Percentiles rank a stretch among this genome's conserved stretches.
Evolutionary conservation across 1,140 invertebrate species (phyloP).

Genomic region (Ridgeia piscesae): DNA sequence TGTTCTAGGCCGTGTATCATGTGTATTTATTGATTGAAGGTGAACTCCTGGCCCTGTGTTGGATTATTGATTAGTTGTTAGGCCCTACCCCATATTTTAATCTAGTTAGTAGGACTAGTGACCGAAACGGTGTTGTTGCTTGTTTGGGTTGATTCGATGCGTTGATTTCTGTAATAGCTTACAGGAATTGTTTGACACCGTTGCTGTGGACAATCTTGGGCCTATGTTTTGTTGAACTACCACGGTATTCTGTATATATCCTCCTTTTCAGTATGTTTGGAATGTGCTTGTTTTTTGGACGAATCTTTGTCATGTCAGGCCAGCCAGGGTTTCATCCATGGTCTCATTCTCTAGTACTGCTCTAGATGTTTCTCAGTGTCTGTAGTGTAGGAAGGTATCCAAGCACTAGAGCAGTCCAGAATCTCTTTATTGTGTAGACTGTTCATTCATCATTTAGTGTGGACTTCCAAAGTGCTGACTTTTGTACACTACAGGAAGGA

Average conservation of each 20-base stretch:
- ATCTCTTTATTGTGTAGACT: background rate
- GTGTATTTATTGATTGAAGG: too few species aligned
- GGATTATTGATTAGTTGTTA: too few species aligned
- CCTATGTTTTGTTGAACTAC: background rate
- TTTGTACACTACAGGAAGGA: background rate
- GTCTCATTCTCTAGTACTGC: background rate
- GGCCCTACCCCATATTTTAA: background rate
- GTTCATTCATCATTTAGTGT: background rate
- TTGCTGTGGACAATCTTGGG: background rate
- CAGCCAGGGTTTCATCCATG: background rate
- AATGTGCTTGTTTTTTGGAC: background rate
- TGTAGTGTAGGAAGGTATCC: background rate
- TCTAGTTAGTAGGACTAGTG: background rate
- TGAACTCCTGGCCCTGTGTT: too few species aligned
- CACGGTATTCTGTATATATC: background rate
- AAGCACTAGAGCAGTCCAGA: background rate
- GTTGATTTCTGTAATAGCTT: background rate
- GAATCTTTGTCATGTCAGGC: background rate
- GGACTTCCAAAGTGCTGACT: background rate
- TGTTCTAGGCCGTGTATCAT: background rate
- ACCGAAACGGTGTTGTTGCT: too few species aligned
- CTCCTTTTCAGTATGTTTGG: background rate
- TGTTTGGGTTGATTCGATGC: background rate
- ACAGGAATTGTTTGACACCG: background rate
- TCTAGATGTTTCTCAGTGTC: background rate